Evolutionary conservation across 2,888 invertebrate species (phyloP).

Genomic region (Petrolisthes cinctipes): DNA sequence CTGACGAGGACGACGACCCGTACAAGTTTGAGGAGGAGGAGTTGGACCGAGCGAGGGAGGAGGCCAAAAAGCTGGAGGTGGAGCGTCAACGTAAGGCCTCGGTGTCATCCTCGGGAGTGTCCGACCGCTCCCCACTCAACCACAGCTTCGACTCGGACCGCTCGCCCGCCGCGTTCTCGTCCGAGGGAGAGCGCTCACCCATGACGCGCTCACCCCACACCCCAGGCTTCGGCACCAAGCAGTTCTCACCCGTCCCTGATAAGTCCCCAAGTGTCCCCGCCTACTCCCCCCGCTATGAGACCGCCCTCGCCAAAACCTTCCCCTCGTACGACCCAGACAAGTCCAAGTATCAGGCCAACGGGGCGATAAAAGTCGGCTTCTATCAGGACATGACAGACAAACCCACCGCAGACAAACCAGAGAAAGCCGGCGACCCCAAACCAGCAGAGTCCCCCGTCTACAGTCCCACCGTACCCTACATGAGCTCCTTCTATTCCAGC

Average conservation of each 20-base stretch:
- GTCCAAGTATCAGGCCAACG: constrained; percentile 63
- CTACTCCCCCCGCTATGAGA: constrained; percentile 64
- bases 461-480: constrained; percentile 64
- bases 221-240: constrained; percentile 61
- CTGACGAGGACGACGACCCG: constrained; percentile 65
- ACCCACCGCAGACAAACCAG: constrained; percentile 48
- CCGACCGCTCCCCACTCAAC: constrained; percentile 63
- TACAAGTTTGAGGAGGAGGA: constrained; percentile 65
- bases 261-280: constrained; percentile 64
- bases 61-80: constrained; percentile 64
- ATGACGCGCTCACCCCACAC: constrained; percentile 63
- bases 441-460: constrained; percentile 61
- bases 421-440: constrained; percentile 54
- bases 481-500: constrained; percentile 60
- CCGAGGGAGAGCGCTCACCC: constrained; percentile 63
- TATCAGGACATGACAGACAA: constrained; percentile 64
- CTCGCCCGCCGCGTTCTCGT: constrained; percentile 64
- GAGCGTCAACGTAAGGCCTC: constrained; percentile 64
- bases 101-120: constrained; percentile 63
- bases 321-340: constrained; percentile 63
- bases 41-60: constrained; percentile 62
- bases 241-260: constrained; percentile 64
- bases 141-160: constrained; percentile 62
- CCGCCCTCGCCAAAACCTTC: constrained; percentile 57
- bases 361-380: constrained; percentile 62